A percentile compares a stretch with the other conserved stretches of the same genome.
These are phyloP conservation scores for Synergus gifuensis DNA, from an alignment of 2,888 invertebrate genomes.

Conservation along the genomic window DNA sequence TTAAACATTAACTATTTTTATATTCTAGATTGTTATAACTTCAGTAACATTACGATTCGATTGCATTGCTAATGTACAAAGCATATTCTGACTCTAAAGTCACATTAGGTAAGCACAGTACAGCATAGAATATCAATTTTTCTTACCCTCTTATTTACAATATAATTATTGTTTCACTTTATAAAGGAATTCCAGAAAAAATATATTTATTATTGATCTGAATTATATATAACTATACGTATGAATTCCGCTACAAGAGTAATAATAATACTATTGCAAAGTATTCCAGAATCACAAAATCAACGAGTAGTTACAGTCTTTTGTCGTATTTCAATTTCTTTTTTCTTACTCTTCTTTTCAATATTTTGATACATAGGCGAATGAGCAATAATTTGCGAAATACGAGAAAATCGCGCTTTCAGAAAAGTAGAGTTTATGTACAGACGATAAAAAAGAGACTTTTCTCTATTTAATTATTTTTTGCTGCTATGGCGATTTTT, in stretches of 20 bases:
- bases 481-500: not conserved
- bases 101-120: constrained; percentile 6
- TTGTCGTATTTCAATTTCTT: not conserved
- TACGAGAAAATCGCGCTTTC: not conserved
- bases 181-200: constrained; percentile 24
- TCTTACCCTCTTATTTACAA: constrained; percentile 2
- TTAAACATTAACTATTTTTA: constrained; percentile 7
- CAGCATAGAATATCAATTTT: constrained; percentile 26
- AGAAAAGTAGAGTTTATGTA: constrained; percentile 1
- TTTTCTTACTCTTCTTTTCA: not conserved
- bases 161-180: constrained; percentile 10
- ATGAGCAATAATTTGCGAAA: constrained; percentile 12
- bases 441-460: not conserved
- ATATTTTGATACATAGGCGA: not conserved
- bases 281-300: constrained; percentile 27
- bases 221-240: constrained; percentile 24
- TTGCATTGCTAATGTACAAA: constrained; percentile 14
- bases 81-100: constrained; percentile 4
- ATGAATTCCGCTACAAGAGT: constrained; percentile 20
- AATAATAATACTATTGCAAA: constrained; percentile 29
- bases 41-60: constrained; percentile 14
- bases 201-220: constrained; percentile 29
- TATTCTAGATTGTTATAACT: constrained; percentile 21
- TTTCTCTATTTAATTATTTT: not conserved
- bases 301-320: constrained; percentile 10